Evolutionary conservation across 1,140 invertebrate species (phyloP).

Genomic region (Drosophila biarmipes): DNA sequence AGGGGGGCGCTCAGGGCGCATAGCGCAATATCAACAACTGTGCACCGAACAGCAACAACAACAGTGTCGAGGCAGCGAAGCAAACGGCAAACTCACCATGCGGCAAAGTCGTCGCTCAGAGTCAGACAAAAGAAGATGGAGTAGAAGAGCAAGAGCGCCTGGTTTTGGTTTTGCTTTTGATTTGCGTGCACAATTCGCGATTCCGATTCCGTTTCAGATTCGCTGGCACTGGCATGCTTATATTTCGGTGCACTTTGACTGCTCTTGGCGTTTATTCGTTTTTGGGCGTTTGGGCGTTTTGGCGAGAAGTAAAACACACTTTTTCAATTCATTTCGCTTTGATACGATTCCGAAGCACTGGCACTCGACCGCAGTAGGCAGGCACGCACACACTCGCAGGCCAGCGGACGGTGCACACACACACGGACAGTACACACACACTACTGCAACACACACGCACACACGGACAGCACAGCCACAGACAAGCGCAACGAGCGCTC

Average conservation of each 20-base stretch:
- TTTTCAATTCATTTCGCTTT: slow-evolving; percentile 13
- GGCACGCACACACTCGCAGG: slow-evolving; percentile 26
- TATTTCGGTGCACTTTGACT: slow-evolving; percentile 23
- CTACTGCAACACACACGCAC: slow-evolving; percentile 14
- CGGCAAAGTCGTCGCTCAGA: slow-evolving; percentile 69
- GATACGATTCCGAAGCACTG: slow-evolving; percentile 6
- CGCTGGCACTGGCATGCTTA: slow-evolving; percentile 1
- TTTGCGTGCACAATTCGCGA: slow-evolving; percentile 73
- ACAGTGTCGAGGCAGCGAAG: slow-evolving; percentile 19
- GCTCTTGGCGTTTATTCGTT: slow-evolving; percentile 24
- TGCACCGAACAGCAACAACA: slow-evolving; percentile 25
- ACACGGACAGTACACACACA: slow-evolving; percentile 22
- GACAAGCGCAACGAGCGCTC: slow-evolving; percentile 58
- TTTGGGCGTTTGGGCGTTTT: slow-evolving; percentile 6
- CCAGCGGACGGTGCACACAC: slow-evolving; percentile 17
- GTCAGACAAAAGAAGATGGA: slow-evolving; percentile 83
- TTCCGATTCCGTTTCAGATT: slow-evolving; percentile 26
- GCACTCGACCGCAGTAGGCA: slow-evolving; percentile 28
- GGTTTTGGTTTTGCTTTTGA: slow-evolving; percentile 34
- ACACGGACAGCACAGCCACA: slow-evolving; percentile 15
- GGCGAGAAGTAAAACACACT: slow-evolving; percentile 53
- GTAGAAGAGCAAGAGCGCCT: slow-evolving; percentile 57
- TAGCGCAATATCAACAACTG: slow-evolving; percentile 29
- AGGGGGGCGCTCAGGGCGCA: slow-evolving; percentile 2
- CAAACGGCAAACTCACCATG: slow-evolving; percentile 74